Base-by-base conservation (phyloP, 2,113 vertebrate species). In the Mugil cephalus region DNA sequence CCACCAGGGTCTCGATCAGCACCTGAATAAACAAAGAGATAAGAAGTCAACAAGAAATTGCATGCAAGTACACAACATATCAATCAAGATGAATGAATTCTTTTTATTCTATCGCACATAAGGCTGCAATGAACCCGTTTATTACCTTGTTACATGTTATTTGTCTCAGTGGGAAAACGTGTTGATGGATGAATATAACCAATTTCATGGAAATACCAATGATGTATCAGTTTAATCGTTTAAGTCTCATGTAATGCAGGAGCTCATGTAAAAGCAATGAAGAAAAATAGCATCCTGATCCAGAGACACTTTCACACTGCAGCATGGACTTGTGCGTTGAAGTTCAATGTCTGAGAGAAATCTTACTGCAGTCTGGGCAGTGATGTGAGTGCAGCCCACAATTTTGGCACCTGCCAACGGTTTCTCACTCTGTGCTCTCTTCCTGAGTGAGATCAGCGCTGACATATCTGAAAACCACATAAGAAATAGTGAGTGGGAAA, bases 381-480 rank as follows among this genome's bases (percentile, higher is more conserved):
- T 99, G 88, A 99, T 99, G 94, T 99, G 98, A 68, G 98, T 99
- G 83, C 98, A 99, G 83, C 97, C 98, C 74, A 99, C 96, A 21
- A 99, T 97, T 88, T 97, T 99, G 89, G 98, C 97, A 88, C 97
- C 98, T 66, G 97, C 97, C 80, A 99, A 93, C 24, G 98, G 98
- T 84, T 99, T 99, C 93, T 99, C 98, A 60, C 97, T 98, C 90
- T 99, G 98, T 18, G 98, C 98, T 88, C 98, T 91, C 94, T 99
- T 99, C 92, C 97, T 95, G 91, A 99, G 95, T 15, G 97, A 98
- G 90, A 99, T 96, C 86, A 99, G 95, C 54, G 97, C 97, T 56
- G 96, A 97, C 97, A 99, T 99, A 87, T 99, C 98, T 99, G 94
- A 76, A 73, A 74, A 78, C 18, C 24, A 73, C 42, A 83, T 6